Conservation (phyloP, 2,888 invertebrate genomes). For the Gordius sp. region DNA sequence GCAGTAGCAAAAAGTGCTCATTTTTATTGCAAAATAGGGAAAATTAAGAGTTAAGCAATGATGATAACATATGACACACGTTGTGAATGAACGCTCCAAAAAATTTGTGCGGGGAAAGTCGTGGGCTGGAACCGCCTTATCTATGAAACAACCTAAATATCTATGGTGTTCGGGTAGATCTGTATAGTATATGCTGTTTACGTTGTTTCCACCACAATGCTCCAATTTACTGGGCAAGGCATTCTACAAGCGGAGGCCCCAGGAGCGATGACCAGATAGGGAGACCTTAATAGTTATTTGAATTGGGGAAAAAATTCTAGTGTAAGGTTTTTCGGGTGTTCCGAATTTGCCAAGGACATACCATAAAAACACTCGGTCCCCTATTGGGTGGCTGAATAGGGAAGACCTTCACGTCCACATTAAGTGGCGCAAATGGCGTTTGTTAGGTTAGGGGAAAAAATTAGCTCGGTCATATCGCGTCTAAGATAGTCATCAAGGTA, state of each 20-base stretch:
- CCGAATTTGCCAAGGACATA: neutral
- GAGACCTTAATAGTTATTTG: neutral
- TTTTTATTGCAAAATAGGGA: conserved; percentile 7
- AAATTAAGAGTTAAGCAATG: neutral
- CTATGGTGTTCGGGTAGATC: neutral
- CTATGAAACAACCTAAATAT: neutral
- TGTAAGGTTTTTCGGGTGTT: neutral
- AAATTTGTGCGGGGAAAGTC: neutral
- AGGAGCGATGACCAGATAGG: neutral
- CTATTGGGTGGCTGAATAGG: conserved; percentile 13
- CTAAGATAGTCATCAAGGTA: neutral
- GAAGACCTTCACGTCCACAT: neutral
- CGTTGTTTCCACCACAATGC: conserved; percentile 12
- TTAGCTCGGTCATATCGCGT: neutral
- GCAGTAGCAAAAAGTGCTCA: neutral
- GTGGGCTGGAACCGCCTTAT: neutral
- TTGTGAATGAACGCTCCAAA: neutral
- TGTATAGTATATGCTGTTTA: conserved; percentile 5
- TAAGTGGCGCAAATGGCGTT: neutral
- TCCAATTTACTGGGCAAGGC: neutral
- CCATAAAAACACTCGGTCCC: conserved; percentile 11
- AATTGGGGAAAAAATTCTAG: neutral
- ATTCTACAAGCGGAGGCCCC: neutral
- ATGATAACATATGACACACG: neutral
- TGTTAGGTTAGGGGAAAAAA: conserved; percentile 2